These are phyloP conservation scores for Pangasius krempfi DNA, from an alignment of 2,797 vertebrate genomes.

Conservation along the genomic window DNA sequence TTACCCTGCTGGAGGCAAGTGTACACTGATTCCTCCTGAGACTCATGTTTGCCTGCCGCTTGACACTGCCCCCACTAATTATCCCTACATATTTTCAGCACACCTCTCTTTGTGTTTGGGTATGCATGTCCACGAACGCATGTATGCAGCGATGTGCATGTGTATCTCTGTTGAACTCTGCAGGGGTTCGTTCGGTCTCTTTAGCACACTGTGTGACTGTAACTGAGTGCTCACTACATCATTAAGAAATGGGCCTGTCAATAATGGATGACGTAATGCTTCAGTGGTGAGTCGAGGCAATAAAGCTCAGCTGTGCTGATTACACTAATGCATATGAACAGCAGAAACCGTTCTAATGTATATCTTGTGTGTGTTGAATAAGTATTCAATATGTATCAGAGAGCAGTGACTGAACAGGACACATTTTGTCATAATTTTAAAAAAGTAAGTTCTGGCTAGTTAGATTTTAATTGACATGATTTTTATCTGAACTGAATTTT, in stretches of 20 bases:
- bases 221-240: constrained; percentile 38
- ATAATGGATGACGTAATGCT: constrained; percentile 57
- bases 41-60: constrained; percentile 57
- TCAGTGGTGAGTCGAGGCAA: constrained; percentile 43
- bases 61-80: constrained; percentile 49
- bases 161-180: constrained; percentile 9
- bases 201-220: constrained; percentile 20
- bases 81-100: constrained; percentile 44
- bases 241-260: constrained; percentile 48
- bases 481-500: not conserved
- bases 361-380: not conserved
- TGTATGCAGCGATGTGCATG: not conserved
- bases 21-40: constrained; percentile 63
- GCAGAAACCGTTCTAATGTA: not conserved
- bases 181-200: constrained; percentile 13
- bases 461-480: not conserved
- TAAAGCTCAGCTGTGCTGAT: constrained; percentile 45
- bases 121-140: not conserved
- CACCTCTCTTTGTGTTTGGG: constrained; percentile 17
- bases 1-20: constrained; percentile 29
- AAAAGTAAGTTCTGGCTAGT: not conserved
- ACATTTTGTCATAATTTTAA: not conserved
- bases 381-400: not conserved
- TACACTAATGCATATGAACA: constrained; percentile 41
- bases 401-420: not conserved